Base-by-base conservation (phyloP, 2,888 invertebrate species). In the Plemyria rubiginata region DNA sequence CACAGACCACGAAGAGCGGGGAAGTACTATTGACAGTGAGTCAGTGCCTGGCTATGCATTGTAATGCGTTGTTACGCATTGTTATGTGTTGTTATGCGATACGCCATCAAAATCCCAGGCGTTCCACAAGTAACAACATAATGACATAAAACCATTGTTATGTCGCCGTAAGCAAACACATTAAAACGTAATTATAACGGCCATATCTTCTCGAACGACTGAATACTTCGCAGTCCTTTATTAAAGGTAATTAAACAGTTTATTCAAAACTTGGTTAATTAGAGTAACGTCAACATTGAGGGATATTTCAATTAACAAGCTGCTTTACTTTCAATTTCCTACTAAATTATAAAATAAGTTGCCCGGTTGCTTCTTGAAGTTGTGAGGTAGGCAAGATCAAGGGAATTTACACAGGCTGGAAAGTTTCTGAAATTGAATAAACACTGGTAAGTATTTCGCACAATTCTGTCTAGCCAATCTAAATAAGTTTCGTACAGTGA, bases 211-310 rank as follows among this genome's bases (percentile, higher is more conserved):
- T 43, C 8, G 15, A n/a, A 43, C 13, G 8, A 16, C 45, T 15
- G 15, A 45, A 45, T 32, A 38, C 16, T 45, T 45, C 45, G n/a
- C 0, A 15, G 45, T 45, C 16, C 9, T 16, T 45, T 43, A 43
- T 43, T 16, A 16, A 45, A 45, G 16, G 16, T 16, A 45, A 45
- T 45, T 45, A 45, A 45, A 45, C 16, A 16, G 45, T 16, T 45
- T 45, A 48, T 51, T 52, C 60, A 57, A 48, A 62, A 57, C 57
- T 62, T 52, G 61, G 40, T 53, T 57, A 57, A 62, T 62, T 62
- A 57, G 57, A 40, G 32, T 38, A 28, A 53, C 50, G 50, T 45
- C 32, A 54, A 57, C 53, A 38, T 38, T 41, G 49, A 56, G 36
- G 36, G 41, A 52, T 45, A 58, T 58, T 62, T 62, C 48, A 62